These are phyloP conservation scores for Epizoanthus stellaris DNA, from an alignment of 92 coral and sea anemone genomes.

Conservation along the genomic window DNA sequence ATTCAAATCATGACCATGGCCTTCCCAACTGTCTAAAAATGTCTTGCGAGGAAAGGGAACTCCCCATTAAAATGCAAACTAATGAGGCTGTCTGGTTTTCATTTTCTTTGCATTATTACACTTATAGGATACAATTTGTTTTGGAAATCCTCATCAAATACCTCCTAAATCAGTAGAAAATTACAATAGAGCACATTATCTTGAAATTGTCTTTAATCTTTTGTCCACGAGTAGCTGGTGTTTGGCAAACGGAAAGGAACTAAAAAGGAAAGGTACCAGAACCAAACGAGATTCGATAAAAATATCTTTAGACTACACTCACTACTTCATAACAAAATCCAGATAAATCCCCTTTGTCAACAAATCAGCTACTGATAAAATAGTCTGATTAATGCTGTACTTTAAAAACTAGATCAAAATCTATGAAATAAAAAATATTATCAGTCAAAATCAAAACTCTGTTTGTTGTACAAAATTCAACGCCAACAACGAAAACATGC, in stretches of 20 bases:
- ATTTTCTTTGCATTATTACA: constrained; percentile 18
- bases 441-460: constrained; percentile 1
- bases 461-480: neutral
- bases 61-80: constrained; percentile 29
- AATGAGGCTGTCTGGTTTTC: neutral
- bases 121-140: neutral
- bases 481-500: neutral
- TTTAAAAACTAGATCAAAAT: neutral
- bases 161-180: constrained; percentile 1
- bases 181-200: neutral
- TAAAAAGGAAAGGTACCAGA: neutral
- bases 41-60: constrained; percentile 23
- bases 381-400: neutral
- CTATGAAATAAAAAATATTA: neutral
- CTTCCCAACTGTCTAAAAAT: constrained; percentile 15
- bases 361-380: neutral
- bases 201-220: neutral
- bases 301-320: neutral
- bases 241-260: neutral
- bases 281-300: neutral
- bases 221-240: neutral
- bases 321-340: neutral
- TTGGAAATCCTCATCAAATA: neutral
- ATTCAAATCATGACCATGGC: constrained; percentile 27
- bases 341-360: neutral